Percentiles rank a stretch among this genome's conserved stretches.
Conservation (phyloP, 2,113 vertebrate species). For the Felis chaus region DNA sequence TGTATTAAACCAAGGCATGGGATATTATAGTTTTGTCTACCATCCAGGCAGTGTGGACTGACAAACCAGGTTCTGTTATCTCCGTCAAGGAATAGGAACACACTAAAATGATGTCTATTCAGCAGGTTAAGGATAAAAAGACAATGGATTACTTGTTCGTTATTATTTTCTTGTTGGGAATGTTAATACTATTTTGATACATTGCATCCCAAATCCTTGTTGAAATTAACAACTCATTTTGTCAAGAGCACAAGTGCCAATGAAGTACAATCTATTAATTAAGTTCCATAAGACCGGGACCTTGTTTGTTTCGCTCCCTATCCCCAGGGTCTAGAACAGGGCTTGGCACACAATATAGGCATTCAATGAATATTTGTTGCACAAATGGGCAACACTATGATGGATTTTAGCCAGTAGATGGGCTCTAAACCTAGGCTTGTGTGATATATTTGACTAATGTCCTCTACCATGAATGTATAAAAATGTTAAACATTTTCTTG, state of each 20-base stretch:
- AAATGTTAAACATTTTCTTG: constrained; percentile 19
- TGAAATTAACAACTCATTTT: constrained; percentile 9
- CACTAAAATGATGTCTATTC: not conserved
- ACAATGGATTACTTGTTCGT: not conserved
- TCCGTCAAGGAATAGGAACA: not conserved
- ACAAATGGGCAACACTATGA: not conserved
- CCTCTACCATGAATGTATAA: not conserved
- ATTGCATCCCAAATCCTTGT: not conserved
- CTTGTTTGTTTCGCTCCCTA: not conserved
- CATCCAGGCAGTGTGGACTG: not conserved
- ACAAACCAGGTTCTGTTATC: not conserved
- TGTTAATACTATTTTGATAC: not conserved
- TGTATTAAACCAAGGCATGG: not conserved
- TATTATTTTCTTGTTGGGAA: not conserved
- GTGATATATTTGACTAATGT: not conserved
- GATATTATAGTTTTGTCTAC: not conserved
- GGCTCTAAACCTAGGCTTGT: not conserved
- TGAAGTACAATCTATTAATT: not conserved
- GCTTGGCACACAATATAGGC: not conserved
- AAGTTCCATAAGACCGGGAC: not conserved
- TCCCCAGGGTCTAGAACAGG: not conserved
- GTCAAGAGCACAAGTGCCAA: not conserved
- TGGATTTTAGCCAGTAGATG: not conserved
- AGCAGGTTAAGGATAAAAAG: not conserved
- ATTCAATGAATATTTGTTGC: constrained; percentile 8